Base-by-base conservation (phyloP, 1,140 invertebrate species). In the Cephus cinctus region DNA sequence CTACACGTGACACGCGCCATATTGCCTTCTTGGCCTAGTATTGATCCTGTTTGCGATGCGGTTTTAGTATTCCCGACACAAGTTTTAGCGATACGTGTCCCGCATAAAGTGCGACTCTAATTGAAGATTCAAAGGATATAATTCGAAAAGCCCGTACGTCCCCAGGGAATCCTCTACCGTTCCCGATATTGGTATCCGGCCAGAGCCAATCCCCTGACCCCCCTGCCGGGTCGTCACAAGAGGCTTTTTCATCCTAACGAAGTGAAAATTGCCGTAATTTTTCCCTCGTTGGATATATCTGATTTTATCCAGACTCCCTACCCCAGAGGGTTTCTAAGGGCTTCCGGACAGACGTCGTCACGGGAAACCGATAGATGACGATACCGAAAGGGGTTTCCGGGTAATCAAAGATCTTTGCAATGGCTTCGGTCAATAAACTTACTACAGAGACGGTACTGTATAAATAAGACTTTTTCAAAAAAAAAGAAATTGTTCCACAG, bases 51-150 rank as follows among this genome's bases (percentile, higher is more conserved):
- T 68, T 69, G 65, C 57, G 60, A 61, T 65, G 61, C 59, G 63
- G 62, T 57, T 71, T 76, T 71, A 70, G 67, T 76, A 76, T 76
- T 76, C 72, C 63, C 57, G 62, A 62, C 51, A 66, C 64, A 70
- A 71, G 69, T 61, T 74, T 65, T 61, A 61, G 61, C 59, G 64
- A 65, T 67, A 76, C 73, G 72, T 74, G 73, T 66, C 48, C 56
- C 59, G 73, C 69, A 74, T 76, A 50, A 39, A 41, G 31, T 44
- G 43, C 12, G 36, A 35, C 23, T 43, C 32, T 75, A 73, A 76
- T 76, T 75, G 71, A 74, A 74, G 65, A 75, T 76, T 76, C 72
- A 74, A 75, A 73, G 73, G 71, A 75, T 72, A 71, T 73, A 73
- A 73, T 74, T 73, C 65, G 60, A 56, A 57, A 61, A 46, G 40